Conservation (phyloP, 30 jellyfish, hydroid and myxozoan genomes). For the Sanderia malayensis region DNA sequence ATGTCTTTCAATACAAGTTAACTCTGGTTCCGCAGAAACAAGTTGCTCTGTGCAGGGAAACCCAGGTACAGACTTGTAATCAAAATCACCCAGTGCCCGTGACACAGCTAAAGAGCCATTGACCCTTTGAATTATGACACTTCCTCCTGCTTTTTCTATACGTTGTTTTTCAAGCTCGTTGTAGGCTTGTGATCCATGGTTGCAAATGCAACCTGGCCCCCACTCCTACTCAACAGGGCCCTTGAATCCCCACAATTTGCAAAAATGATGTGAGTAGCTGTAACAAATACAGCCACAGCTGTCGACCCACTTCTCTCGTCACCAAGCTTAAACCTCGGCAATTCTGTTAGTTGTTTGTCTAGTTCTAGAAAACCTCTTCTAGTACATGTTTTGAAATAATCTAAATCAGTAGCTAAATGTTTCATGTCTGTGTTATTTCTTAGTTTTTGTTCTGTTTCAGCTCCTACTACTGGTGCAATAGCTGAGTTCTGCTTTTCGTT, state of each 20-base stretch:
- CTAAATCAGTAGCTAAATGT: constrained; percentile 47
- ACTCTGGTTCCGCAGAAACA: constrained; percentile 98
- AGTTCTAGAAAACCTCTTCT: constrained; percentile 80
- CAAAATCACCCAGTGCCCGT: constrained; percentile 98
- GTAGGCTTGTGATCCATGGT: constrained; percentile 98
- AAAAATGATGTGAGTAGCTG: constrained; percentile 72
- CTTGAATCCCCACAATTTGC: constrained; percentile 99
- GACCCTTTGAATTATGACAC: constrained; percentile 94
- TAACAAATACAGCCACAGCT: constrained; percentile 91
- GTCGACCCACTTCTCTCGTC: constrained; percentile 98
- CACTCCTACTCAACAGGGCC: constrained; percentile 87
- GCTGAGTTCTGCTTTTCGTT: neutral
- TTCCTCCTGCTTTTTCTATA: constrained; percentile 97
- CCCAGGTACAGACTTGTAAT: constrained; percentile 76
- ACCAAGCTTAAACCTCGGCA: constrained; percentile 73
- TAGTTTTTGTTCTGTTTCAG: constrained; percentile 2
- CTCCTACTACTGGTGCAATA: neutral
- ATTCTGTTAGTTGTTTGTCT: constrained; percentile 76
- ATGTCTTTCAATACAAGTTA: constrained; percentile 68
- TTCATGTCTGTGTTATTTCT: neutral
- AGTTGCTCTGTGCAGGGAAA: constrained; percentile 94
- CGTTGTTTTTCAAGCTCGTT: constrained; percentile 78
- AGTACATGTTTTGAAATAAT: constrained; percentile 57
- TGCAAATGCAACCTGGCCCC: constrained; percentile 75
- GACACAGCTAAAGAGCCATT: constrained; percentile 98